Base-by-base conservation (phyloP, 1,140 invertebrate species). In the Frieseomelitta varia region DNA sequence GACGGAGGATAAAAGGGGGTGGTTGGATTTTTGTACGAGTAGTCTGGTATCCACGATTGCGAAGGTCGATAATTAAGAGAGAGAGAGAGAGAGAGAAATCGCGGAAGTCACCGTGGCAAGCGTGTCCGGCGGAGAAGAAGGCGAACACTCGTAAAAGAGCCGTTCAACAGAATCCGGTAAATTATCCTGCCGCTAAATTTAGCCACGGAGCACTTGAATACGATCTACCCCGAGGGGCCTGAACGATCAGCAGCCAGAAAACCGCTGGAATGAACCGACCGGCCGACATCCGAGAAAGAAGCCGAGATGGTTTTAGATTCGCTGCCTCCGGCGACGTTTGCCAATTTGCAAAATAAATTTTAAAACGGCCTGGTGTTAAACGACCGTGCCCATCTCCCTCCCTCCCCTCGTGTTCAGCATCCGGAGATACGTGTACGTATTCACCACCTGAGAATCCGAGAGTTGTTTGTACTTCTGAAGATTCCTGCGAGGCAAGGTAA, bases 341-440 rank as follows among this genome's bases (percentile, higher is more conserved):
- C n/a, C 56, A 86, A 89, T 88, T 88, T 56, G 81, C 56, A 39
- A 86, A 80, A 74, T 89, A 89, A 89, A 88, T 88, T 84, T 88
- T 65, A 71, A 39, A 69, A 30, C n/a, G 76, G 61, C 58, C 24
- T 61, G 61, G 65, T 79, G 79, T 79, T 82, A 88, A 89, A 88
- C 87, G 74, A 88, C 71, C 19, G 53, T 71, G 34, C 30, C 24
- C 24, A 61, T 61, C 58, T 61, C n/a, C 24, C n/a, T 2, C 30
- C 30, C 30, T 2, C 30, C 30, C 30, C 30, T 2, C 1, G 58
- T 61, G 58, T 11, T n/a, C 24, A 61, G 24, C 24, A 1, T 61
- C 14, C 24, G 3, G 14, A 61, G 24, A 24, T 24, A 24, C 24
- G 58, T 61, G 6, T 39, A 8, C 39, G 39, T 47, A 8, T n/a